phyloP scores from a whole-genome alignment of 1,140 invertebrate species.

The Bilobella aurantiaca region DNA sequence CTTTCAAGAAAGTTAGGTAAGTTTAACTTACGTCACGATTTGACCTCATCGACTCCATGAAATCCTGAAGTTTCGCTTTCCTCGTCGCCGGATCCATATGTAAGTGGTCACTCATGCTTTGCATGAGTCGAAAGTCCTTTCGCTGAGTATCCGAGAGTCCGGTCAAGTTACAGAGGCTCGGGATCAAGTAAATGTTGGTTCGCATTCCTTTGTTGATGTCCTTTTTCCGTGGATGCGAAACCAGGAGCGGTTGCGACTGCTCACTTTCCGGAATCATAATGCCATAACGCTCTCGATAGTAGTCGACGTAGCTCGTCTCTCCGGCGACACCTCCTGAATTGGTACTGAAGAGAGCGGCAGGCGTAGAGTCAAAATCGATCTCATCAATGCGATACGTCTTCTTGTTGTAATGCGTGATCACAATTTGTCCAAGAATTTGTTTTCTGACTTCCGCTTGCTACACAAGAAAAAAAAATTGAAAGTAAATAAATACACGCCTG shows the following conservation, averaged over 20 bases:
- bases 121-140: slow-evolving; percentile 37
- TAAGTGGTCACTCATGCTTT: slow-evolving; percentile 25
- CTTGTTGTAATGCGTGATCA: slow-evolving; percentile 58
- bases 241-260: slow-evolving; percentile 13
- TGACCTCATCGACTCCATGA: slow-evolving; percentile 8
- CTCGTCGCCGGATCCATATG: slow-evolving; percentile 17
- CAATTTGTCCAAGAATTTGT: slow-evolving; percentile 42
- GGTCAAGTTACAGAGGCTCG: slow-evolving; percentile 39
- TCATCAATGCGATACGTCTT: slow-evolving; percentile 69
- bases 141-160: slow-evolving; percentile 37
- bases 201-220: slow-evolving; percentile 35
- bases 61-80: slow-evolving; percentile 21
- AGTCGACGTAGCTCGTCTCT: slow-evolving; percentile 54
- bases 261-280: neutral
- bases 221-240: slow-evolving; percentile 10
- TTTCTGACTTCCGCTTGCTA: slow-evolving; percentile 38
- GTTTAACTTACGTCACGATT: slow-evolving; percentile 3
- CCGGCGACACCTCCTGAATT: slow-evolving; percentile 31
- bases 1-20: neutral
- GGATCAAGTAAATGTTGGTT: slow-evolving; percentile 36
- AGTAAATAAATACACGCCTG: neutral
- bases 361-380: slow-evolving; percentile 56
- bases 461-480: slow-evolving; percentile 20
- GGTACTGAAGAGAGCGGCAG: slow-evolving; percentile 55
- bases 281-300: slow-evolving; percentile 52